Evolutionary conservation across 2,113 vertebrate species (phyloP).

Genomic region (Aspidoscelis tigris): DNA sequence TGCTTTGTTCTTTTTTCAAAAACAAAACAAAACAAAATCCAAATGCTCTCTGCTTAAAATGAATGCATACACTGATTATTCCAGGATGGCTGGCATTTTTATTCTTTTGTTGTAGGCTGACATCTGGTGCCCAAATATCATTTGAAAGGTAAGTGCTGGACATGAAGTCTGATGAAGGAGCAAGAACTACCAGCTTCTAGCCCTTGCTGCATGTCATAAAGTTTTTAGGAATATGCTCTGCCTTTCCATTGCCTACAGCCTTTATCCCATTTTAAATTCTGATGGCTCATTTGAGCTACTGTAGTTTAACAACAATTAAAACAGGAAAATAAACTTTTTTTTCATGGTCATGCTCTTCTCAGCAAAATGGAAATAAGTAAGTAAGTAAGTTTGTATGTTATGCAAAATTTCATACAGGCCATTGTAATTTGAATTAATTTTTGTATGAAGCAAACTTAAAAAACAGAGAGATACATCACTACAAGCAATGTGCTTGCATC

Average conservation of each 20-base stretch:
- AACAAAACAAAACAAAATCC: background rate
- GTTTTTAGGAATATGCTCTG: background rate
- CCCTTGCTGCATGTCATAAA: slow-evolving; percentile 8
- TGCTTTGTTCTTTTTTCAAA: background rate
- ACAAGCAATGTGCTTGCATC: background rate
- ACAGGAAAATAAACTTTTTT: background rate
- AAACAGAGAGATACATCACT: background rate
- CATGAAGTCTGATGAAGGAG: background rate
- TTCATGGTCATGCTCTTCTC: background rate
- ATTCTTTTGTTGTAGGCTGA: background rate
- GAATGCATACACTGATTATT: background rate
- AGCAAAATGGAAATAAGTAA: background rate
- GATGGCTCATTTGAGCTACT: background rate
- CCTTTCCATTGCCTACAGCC: background rate
- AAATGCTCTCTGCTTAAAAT: background rate
- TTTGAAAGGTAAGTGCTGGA: slow-evolving; percentile 5
- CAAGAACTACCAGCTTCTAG: slow-evolving; percentile 1
- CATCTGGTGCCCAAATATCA: slow-evolving; percentile 13
- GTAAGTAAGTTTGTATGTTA: background rate
- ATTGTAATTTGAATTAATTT: background rate
- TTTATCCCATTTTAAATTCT: background rate
- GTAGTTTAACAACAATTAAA: background rate
- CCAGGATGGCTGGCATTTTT: background rate
- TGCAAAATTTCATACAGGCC: background rate
- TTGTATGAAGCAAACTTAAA: background rate